Conservation (phyloP, 1,140 invertebrate species). For the Varroa destructor region DNA sequence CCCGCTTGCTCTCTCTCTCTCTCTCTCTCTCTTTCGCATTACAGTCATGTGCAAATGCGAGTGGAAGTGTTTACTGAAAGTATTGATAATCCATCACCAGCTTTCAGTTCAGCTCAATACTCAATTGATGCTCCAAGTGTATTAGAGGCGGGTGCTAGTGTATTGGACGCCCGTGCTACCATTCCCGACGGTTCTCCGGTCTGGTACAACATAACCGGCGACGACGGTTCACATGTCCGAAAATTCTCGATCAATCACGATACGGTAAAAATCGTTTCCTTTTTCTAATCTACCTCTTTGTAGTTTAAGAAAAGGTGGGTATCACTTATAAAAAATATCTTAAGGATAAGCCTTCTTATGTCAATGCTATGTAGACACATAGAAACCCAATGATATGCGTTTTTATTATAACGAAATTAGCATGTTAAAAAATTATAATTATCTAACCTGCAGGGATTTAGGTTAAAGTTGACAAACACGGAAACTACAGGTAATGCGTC, state of each 20-base stretch:
- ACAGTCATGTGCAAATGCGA: constrained; percentile 33
- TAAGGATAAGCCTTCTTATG: no score
- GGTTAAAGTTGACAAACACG: no score
- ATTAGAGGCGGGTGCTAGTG: constrained; percentile 35
- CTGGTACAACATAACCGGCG: constrained; percentile 36
- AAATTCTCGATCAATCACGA: constrained; percentile 36
- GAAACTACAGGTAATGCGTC: no score
- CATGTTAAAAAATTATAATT: no score
- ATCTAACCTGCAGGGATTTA: no score
- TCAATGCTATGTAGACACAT: no score
- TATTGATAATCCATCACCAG: constrained; percentile 36
- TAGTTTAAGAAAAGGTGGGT: no score
- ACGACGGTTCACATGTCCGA: constrained; percentile 31
- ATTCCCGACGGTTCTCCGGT: constrained; percentile 35
- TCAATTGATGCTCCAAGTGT: constrained; percentile 33
- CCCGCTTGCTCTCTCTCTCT: no score
- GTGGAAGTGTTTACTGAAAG: constrained; percentile 36
- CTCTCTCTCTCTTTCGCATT: background rate
- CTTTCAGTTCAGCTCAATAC: constrained; percentile 36
- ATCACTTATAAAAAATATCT: no score
- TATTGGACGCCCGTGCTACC: constrained; percentile 34
- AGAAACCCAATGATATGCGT: no score
- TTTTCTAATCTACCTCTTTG: no score
- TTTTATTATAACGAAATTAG: no score
- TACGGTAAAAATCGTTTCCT: constrained; percentile 31